These are phyloP conservation scores for Salminus brasiliensis DNA, from an alignment of 2,113 vertebrate genomes.

Conservation along the genomic window DNA sequence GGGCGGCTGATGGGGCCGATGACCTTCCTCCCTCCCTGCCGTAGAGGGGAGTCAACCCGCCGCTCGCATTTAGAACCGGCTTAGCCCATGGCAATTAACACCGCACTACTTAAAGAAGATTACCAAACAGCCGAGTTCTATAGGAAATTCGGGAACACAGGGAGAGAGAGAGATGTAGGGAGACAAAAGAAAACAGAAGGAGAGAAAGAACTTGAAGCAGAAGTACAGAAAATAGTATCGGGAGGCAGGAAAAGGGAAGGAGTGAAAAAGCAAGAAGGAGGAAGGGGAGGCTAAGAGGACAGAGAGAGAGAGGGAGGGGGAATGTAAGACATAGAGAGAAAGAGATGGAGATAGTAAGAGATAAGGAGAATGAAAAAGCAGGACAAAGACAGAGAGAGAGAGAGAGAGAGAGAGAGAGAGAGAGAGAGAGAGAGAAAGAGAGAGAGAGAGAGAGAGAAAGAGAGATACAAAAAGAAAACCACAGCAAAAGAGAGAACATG, in stretches of 20 bases:
- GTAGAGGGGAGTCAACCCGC: background rate
- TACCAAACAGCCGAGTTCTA: background rate
- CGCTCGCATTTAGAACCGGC: slow-evolving; percentile 5
- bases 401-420: slow-evolving; percentile 14
- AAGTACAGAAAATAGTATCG: background rate
- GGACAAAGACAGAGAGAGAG: background rate
- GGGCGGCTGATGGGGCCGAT: slow-evolving; percentile 16
- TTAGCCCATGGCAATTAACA: slow-evolving; percentile 35
- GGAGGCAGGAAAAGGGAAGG: background rate
- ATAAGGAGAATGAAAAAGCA: background rate
- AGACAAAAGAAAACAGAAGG: background rate
- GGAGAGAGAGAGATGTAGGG: background rate
- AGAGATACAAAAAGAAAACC: background rate
- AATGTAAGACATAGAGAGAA: too few species aligned
- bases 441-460: background rate
- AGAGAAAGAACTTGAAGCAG: background rate
- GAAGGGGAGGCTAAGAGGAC: background rate
- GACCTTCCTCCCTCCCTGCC: background rate
- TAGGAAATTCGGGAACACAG: background rate
- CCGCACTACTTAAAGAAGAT: slow-evolving; percentile 24
- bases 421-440: background rate
- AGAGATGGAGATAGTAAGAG: background rate
- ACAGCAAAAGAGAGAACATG: background rate
- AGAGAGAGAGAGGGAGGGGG: background rate
- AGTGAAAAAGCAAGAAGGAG: too few species aligned